A percentile compares a stretch with the other conserved stretches of the same genome.
These are phyloP conservation scores for Cephalotes varians DNA, from an alignment of 2,888 invertebrate species.

Conservation along the genomic window DNA sequence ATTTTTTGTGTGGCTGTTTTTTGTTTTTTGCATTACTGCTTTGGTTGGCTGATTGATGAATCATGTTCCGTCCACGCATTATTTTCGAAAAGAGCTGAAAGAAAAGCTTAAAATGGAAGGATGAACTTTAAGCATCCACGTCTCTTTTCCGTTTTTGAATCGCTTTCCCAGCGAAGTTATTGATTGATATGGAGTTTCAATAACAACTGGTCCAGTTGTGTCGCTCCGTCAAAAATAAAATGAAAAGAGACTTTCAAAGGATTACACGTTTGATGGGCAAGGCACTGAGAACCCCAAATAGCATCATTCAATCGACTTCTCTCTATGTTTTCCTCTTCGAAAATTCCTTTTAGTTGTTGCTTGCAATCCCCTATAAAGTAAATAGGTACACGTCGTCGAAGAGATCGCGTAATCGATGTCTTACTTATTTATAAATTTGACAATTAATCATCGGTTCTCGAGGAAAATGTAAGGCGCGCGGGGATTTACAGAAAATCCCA, in stretches of 20 bases:
- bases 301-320: slow-evolving; percentile 20
- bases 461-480: not conserved
- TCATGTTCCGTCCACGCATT: not conserved
- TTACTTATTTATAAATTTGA: slow-evolving; percentile 38
- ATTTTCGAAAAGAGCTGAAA: slow-evolving; percentile 5
- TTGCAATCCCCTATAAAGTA: not conserved
- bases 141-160: not conserved
- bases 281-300: slow-evolving; percentile 28
- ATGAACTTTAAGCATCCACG: not conserved
- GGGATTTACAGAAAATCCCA: not conserved
- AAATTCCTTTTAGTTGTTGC: not conserved
- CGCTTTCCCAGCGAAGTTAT: slow-evolving; percentile 25
- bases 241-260: slow-evolving; percentile 43
- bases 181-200: slow-evolving; percentile 46
- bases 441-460: not conserved
- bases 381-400: not conserved
- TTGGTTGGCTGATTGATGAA: not conserved
- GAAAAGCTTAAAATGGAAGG: slow-evolving; percentile 24
- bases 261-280: slow-evolving; percentile 43
- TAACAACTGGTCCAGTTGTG: slow-evolving; percentile 36
- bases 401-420: slow-evolving; percentile 1
- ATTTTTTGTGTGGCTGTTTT: not conserved
- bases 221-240: slow-evolving; percentile 23
- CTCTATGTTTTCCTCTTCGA: not conserved
- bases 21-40: not conserved